Percentiles rank a stretch among this genome's conserved stretches.
These are phyloP conservation scores for Sinopyrophorus schimmeli DNA, from an alignment of 2,888 invertebrate species.

Conservation along the genomic window DNA sequence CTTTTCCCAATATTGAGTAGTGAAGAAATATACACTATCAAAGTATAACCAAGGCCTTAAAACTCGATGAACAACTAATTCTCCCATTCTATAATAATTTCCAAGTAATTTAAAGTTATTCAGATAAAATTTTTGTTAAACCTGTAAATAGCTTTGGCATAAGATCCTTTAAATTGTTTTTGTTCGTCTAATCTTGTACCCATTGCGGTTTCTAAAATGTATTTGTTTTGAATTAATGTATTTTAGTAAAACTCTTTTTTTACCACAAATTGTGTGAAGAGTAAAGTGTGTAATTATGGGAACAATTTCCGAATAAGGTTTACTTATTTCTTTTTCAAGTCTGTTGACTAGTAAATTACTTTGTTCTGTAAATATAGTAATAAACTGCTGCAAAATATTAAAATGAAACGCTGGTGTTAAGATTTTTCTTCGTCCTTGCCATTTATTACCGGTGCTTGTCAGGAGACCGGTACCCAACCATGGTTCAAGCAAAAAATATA, in stretches of 20 bases:
- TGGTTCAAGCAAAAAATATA: constrained; percentile 46
- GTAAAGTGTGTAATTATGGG: constrained; percentile 58
- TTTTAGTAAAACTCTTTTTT: constrained; percentile 27
- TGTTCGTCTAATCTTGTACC: constrained; percentile 63
- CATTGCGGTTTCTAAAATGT: constrained; percentile 18
- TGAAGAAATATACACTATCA: constrained; percentile 31
- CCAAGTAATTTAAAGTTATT: constrained; percentile 27
- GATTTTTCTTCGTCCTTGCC: constrained; percentile 52
- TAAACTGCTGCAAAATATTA: constrained; percentile 49
- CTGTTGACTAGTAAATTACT: constrained; percentile 40
- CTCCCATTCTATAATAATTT: constrained; percentile 33
- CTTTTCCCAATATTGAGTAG: constrained; percentile 19
- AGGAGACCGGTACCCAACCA: constrained; percentile 52
- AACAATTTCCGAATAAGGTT: constrained; percentile 51
- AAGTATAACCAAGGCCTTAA: constrained; percentile 39
- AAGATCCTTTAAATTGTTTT: constrained; percentile 56
- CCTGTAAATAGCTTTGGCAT: constrained; percentile 61
- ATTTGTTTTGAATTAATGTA: neutral
- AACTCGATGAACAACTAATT: constrained; percentile 34
- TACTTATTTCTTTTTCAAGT: constrained; percentile 38
- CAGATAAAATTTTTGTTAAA: constrained; percentile 26
- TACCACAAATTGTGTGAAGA: constrained; percentile 58
- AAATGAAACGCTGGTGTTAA: constrained; percentile 55
- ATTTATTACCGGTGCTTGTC: constrained; percentile 52
- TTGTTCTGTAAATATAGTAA: constrained; percentile 47